These are phyloP conservation scores for Brevimyrus niger DNA, from an alignment of 2,113 vertebrate genomes.

Conservation along the genomic window DNA sequence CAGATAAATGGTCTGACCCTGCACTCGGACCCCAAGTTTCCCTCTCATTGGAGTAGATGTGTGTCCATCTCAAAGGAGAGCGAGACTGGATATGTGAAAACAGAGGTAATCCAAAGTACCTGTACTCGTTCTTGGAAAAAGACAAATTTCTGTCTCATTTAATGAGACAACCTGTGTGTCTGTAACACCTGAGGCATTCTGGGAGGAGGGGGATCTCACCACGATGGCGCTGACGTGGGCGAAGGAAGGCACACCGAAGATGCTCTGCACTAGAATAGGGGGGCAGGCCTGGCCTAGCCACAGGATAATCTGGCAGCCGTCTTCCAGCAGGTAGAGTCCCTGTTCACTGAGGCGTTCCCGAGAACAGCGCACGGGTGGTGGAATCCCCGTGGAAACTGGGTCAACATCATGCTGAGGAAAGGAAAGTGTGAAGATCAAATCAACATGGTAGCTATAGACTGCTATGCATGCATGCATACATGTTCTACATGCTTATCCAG, in stretches of 20 bases:
- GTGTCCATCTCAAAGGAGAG: background rate
- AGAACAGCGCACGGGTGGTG: constrained; percentile 72
- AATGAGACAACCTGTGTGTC: background rate
- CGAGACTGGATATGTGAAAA: background rate
- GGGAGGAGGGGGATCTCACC: constrained; percentile 55
- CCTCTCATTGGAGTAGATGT: background rate
- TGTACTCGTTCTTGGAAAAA: background rate
- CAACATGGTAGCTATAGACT: background rate
- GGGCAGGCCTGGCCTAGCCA: constrained; percentile 79
- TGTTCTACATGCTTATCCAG: background rate
- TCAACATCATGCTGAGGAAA: constrained; percentile 71
- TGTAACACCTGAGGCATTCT: background rate
- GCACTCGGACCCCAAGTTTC: background rate
- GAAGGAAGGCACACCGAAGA: constrained; percentile 82
- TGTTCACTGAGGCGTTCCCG: constrained; percentile 77
- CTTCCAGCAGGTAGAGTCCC: constrained; percentile 80
- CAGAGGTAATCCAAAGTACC: background rate
- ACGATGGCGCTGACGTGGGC: constrained; percentile 69
- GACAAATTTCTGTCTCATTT: background rate
- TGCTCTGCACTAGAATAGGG: constrained; percentile 75
- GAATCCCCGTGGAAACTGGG: constrained; percentile 48
- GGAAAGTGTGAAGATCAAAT: background rate
- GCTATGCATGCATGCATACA: background rate
- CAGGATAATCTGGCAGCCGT: constrained; percentile 74
- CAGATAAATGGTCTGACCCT: background rate